Percentiles rank a stretch among this genome's conserved stretches.
These are phyloP conservation scores for Hydractinia echinata DNA, from an alignment of 30 jellyfish, hydroid and myxozoan genomes.

Conservation along the genomic window DNA sequence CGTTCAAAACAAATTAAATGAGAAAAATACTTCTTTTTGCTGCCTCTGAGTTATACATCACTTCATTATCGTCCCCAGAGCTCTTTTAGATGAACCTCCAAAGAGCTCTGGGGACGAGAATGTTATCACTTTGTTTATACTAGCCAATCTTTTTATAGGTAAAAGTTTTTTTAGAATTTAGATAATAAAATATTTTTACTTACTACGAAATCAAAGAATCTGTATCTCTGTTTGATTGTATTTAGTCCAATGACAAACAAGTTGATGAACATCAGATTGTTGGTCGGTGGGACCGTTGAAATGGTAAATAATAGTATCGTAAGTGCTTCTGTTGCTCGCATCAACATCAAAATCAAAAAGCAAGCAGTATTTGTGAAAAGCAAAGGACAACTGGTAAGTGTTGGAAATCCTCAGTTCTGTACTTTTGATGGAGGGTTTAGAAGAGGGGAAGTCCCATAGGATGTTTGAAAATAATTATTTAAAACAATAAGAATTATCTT, in stretches of 20 bases:
- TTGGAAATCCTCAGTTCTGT: not conserved
- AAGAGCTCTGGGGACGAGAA: no score
- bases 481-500: not conserved
- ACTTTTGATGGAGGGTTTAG: not conserved
- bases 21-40: not conserved
- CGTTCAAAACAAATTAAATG: not conserved
- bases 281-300: conserved; percentile 2
- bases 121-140: no score
- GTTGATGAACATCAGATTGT: not conserved
- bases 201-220: not conserved
- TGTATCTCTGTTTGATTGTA: not conserved
- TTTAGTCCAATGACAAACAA: conserved; percentile 10
- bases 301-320: not conserved
- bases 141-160: no score
- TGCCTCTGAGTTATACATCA: not conserved
- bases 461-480: no score
- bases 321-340: not conserved
- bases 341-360: not conserved
- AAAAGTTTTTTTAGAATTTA: no score
- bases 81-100: no score
- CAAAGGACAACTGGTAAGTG: not conserved
- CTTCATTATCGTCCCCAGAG: no score
- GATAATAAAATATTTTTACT: no score
- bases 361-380: conserved; percentile 1
- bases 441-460: no score